phyloP scores from a whole-genome alignment of 1,140 invertebrate species.

The Phymastichus coffea region DNA sequence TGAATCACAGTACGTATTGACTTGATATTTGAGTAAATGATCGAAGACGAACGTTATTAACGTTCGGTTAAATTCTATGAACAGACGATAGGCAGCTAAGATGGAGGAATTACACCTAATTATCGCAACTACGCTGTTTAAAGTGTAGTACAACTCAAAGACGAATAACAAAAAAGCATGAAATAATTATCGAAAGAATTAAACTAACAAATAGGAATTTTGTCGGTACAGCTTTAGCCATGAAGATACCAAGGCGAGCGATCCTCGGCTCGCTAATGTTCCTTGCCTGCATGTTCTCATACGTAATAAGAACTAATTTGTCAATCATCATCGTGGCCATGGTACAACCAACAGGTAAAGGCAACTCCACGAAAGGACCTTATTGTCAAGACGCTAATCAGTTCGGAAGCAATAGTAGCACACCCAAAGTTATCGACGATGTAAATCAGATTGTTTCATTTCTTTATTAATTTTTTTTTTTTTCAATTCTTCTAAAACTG shows the following conservation, averaged over 20 bases:
- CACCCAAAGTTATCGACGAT: slow-evolving; percentile 14
- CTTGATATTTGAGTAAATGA: no score
- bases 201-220: no score
- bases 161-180: no score
- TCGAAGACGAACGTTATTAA: no score
- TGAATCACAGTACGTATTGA: no score
- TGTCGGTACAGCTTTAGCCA: no score
- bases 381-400: not conserved
- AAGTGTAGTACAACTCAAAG: no score
- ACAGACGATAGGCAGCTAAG: no score
- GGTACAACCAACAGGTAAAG: slow-evolving; percentile 52
- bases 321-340: slow-evolving; percentile 74
- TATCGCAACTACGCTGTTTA: no score
- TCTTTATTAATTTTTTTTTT: not conserved
- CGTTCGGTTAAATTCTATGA: no score
- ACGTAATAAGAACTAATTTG: slow-evolving; percentile 73
- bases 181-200: no score
- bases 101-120: no score
- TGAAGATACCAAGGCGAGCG: slow-evolving; percentile 54
- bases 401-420: not conserved
- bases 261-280: slow-evolving; percentile 71
- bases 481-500: not conserved
- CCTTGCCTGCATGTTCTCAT: slow-evolving; percentile 69
- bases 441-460: slow-evolving; percentile 6
- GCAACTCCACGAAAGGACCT: not conserved